Conservation (phyloP, 2,888 invertebrate species). For the Blera fallax region DNA sequence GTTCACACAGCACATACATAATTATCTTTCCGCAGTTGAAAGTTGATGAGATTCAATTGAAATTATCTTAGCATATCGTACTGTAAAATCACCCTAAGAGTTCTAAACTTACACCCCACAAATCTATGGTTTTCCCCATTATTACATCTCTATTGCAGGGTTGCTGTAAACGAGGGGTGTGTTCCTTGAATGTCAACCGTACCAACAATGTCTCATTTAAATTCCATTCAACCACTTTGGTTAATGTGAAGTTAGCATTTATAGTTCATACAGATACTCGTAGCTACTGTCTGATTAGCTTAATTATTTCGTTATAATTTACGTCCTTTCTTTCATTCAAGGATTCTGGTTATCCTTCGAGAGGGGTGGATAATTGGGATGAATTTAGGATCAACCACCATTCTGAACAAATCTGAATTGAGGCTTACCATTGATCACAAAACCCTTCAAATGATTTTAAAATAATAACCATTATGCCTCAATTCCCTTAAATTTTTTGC, state of each 20-base stretch:
- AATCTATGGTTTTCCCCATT: background rate
- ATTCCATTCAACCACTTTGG: constrained; percentile 42
- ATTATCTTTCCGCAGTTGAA: background rate
- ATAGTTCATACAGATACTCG: constrained; percentile 32
- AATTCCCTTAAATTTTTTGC: background rate
- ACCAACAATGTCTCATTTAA: constrained; percentile 22
- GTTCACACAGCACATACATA: background rate
- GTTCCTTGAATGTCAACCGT: constrained; percentile 6
- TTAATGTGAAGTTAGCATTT: constrained; percentile 24
- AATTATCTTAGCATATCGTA: constrained; percentile 14
- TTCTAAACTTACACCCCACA: background rate
- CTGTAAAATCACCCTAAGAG: constrained; percentile 10
- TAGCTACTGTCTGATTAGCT: constrained; percentile 25
- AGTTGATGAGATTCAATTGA: constrained; percentile 18
- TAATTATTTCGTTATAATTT: constrained; percentile 35
- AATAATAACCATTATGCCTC: constrained; percentile 12
- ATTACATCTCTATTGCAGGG: background rate
- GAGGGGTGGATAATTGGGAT: constrained; percentile 21
- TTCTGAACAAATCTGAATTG: constrained; percentile 3
- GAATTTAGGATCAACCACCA: constrained; percentile 11
- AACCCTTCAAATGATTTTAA: constrained; percentile 10
- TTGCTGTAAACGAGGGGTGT: background rate
- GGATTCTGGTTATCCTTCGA: background rate
- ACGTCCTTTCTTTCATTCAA: background rate
- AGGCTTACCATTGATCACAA: constrained; percentile 4